Evolutionary conservation across 2,888 invertebrate species (phyloP), one percentile per base, ranked within the genome.

Genomic region (Rhamnusium bicolor): DNA sequence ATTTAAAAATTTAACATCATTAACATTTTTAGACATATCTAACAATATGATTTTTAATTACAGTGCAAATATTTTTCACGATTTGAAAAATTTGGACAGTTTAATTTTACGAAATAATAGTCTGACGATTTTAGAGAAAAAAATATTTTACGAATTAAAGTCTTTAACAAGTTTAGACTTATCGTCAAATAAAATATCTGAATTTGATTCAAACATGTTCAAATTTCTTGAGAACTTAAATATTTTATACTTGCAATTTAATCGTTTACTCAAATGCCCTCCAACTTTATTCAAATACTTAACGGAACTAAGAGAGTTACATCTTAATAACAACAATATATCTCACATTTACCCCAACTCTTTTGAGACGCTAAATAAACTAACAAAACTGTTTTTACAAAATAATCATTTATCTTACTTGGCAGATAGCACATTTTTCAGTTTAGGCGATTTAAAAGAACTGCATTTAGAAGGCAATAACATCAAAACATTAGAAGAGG

Each of bases 401-500:
- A 40, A 40, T 4, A 40, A 40, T 40, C n/a, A n/a, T 12, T 40
- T 40, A n/a, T 40, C 40, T 2, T 40, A 40, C 4, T 14, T 40
- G n/a, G 3, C 12, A 12, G 0, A 12, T n/a, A 4, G n/a, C n/a
- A 40, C 3, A n/a, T 40, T 40, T 40, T 0, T n/a, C n/a, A 69
- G 51, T 29, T 19, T 63, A 8, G 27, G 49, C 10, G 19, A 24
- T 7, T 29, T 77, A 46, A 10, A 24, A 40, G 58, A 65, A 18
- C 67, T 75, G 3, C 54, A 69, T 62, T 21, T 81, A n/a, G 65
- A 68, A 2, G 53, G 46, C 18, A 69, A 65, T 54, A 1, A 14
- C 1, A 32, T 60, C 14, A 12, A 32, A 18, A 6, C 61, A 18
- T 19, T 61, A n/a, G 18, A 1, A 0, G 10, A 19, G 1, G 7